These are phyloP conservation scores for Scelioninae gen. 2 DNA, from an alignment of 2,888 invertebrate species.

Conservation along the genomic window DNA sequence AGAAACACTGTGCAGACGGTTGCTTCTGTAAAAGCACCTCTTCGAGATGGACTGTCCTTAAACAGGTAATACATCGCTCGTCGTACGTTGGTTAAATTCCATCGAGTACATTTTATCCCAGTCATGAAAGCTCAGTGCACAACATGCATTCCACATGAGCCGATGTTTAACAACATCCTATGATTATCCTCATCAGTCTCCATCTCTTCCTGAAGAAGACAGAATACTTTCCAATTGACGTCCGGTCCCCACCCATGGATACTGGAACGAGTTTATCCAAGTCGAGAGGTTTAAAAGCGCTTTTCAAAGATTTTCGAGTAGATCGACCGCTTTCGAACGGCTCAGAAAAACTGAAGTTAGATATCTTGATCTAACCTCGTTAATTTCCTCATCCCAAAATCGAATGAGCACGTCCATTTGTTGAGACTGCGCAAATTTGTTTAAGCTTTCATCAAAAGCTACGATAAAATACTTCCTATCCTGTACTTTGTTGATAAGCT, in stretches of 20 bases:
- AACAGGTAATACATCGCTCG: constrained; percentile 52
- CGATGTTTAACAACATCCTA: constrained; percentile 17
- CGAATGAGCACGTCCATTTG: constrained; percentile 65
- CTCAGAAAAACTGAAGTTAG: constrained; percentile 60
- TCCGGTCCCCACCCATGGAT: too few relatives aligned
- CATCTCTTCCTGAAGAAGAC: constrained; percentile 19
- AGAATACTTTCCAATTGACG: constrained; percentile 57
- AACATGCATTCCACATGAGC: constrained; percentile 30
- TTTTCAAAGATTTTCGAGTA: constrained; percentile 60
- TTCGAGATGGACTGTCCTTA: too few relatives aligned
- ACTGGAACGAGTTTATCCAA: too few relatives aligned
- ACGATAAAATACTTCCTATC: constrained; percentile 40
- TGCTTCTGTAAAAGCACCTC: too few relatives aligned
- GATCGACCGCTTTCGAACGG: constrained; percentile 57
- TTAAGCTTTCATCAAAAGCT: constrained; percentile 62
- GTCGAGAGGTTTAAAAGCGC: too few relatives aligned
- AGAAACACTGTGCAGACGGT: too few relatives aligned
- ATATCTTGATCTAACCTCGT: constrained; percentile 59
- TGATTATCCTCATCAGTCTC: constrained; percentile 28
- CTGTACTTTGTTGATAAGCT: constrained; percentile 26
- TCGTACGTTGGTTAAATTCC: not conserved
- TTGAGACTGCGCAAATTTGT: constrained; percentile 58
- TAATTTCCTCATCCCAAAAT: constrained; percentile 60
- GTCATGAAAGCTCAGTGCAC: constrained; percentile 31
- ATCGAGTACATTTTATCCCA: constrained; percentile 23